phyloP scores from a whole-genome alignment of 2,888 invertebrate genomes.

The Protodeltote pygarga region DNA sequence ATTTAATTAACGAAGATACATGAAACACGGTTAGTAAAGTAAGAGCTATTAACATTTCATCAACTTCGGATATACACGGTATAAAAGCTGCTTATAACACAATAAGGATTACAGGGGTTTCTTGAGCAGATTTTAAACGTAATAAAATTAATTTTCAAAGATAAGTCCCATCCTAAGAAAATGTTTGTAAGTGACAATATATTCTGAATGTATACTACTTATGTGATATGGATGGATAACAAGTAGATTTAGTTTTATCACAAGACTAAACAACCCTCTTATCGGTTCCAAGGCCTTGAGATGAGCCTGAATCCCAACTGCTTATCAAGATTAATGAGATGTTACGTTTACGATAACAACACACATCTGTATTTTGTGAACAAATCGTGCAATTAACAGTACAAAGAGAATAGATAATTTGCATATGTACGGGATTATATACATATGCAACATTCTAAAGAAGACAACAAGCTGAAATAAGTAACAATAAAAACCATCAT shows the following conservation, averaged over 20 bases:
- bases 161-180: constrained; percentile 1
- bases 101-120: neutral
- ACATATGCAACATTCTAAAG: constrained; percentile 6
- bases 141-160: neutral
- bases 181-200: neutral
- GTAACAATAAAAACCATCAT: constrained; percentile 25
- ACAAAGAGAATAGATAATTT: constrained; percentile 24
- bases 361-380: constrained; percentile 31
- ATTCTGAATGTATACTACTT: too few relatives aligned
- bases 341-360: constrained; percentile 50
- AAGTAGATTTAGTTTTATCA: constrained; percentile 38
- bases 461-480: constrained; percentile 15
- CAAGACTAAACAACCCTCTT: constrained; percentile 60
- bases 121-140: neutral
- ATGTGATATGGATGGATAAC: constrained; percentile 21
- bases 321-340: constrained; percentile 78
- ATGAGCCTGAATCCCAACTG: constrained; percentile 67
- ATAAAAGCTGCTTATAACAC: constrained; percentile 6
- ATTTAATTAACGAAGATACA: constrained; percentile 21
- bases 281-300: constrained; percentile 73
- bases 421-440: neutral
- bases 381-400: constrained; percentile 34
- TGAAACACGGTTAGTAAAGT: constrained; percentile 1
- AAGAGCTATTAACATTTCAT: constrained; percentile 8
- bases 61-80: neutral